phyloP scores from a whole-genome alignment of 2,797 vertebrate species.

The Gephyroberyx darwinii region DNA sequence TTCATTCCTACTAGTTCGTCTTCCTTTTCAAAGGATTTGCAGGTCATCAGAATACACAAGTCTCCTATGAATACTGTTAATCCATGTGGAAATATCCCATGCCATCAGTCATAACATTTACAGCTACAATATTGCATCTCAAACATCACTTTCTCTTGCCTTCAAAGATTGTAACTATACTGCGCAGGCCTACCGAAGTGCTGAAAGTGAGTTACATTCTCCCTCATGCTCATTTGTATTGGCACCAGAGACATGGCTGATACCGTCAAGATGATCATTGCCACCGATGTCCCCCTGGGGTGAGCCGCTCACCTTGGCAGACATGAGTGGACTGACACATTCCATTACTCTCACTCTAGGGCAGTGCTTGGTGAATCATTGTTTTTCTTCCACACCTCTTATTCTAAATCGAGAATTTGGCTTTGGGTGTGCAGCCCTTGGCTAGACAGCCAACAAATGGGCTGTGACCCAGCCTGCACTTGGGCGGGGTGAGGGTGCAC shows the following conservation, averaged over 20 bases:
- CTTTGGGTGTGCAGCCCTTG: slow-evolving; percentile 1
- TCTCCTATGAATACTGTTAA: background rate
- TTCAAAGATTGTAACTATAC: background rate
- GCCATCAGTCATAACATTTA: background rate
- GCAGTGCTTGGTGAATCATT: slow-evolving; percentile 18
- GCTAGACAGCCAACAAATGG: background rate
- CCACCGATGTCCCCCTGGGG: slow-evolving; percentile 7
- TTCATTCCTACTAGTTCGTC: background rate
- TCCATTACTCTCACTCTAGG: slow-evolving; percentile 31
- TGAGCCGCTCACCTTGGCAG: slow-evolving; percentile 41
- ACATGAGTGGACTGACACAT: slow-evolving; percentile 7
- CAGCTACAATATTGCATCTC: background rate
- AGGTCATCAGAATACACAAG: background rate
- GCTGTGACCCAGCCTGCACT: slow-evolving; percentile 25
- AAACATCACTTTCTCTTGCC: background rate
- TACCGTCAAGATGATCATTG: slow-evolving; percentile 36
- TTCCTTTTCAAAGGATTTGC: background rate
- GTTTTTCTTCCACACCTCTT: slow-evolving; percentile 39
- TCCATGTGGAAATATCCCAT: background rate
- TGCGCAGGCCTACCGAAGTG: background rate
- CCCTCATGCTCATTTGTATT: slow-evolving; percentile 19
- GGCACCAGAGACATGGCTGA: background rate
- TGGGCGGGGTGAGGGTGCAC: background rate
- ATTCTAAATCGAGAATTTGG: slow-evolving; percentile 41
- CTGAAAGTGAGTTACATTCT: slow-evolving; percentile 11